Base-by-base conservation (phyloP, 2,113 vertebrate genomes). In the Seriola dumerili region DNA sequence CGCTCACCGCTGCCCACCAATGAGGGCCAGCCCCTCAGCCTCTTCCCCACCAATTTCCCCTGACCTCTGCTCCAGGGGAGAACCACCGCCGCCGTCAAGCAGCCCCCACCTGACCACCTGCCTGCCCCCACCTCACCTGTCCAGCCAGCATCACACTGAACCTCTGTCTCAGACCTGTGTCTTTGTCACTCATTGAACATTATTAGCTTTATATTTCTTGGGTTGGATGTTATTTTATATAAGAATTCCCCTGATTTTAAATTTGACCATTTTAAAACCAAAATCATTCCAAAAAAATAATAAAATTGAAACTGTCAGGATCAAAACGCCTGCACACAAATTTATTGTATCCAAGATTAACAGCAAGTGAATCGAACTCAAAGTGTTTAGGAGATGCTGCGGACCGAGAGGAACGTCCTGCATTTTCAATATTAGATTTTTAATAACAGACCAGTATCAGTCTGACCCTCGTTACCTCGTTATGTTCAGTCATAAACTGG, bases 11-110 rank as follows among this genome's bases (percentile, higher is more conserved):
- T 99, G 36, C 98, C 98, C 16, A 99, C 97, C 85, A 99, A 99
- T 19, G 98, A 99, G 90, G 97, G 94, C 94, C 98, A 99, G 94
- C 98, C 98, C 0, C 96, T 99, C 91, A 99, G 98, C 94, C 97
- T 99, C 75, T 99, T 98, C 93, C 97, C 97, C 64, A 96, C 96
- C 3, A 95, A 96, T 74, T 97, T 99, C 96, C 97, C 96, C 2
- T 99, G 91, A 95, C 78, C 66, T 36, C 42, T 21, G 25, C 62
- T 42, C 46, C 5, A 25, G 38, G 29, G 19, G n/a, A 57, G 17
- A 11, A 5, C 46, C 64, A 21, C 44, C 75, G 4, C 61, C 68
- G 1, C 12, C 75, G 6, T 4, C 34, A 36, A 36, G 34, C 76
- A 3, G 23, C 75, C 59, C 75, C 59, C 68, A 46, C 76, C 76